Conservation (phyloP, 2,797 vertebrate species). For the Hoplostethus mediterraneus region DNA sequence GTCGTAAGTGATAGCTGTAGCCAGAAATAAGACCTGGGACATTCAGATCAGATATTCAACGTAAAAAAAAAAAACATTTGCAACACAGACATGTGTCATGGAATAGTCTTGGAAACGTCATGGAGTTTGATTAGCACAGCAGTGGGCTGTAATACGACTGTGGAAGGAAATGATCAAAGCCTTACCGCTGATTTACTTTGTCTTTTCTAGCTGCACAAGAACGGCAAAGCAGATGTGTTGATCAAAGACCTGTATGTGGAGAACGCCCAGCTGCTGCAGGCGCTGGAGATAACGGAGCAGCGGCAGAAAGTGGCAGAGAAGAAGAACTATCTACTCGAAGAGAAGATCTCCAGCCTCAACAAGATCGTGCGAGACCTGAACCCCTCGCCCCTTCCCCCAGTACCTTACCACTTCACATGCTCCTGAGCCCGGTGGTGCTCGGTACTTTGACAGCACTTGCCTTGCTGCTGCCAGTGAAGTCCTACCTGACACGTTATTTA, state of each 20-base stretch:
- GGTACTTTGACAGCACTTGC: neutral
- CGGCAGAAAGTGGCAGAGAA: constrained; percentile 90
- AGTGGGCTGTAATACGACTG: no score
- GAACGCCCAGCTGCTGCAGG: constrained; percentile 91
- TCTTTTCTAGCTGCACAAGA: constrained; percentile 87
- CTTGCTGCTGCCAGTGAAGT: no score
- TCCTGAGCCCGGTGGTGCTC: neutral
- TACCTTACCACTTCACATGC: constrained; percentile 70
- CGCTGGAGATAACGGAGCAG: constrained; percentile 91
- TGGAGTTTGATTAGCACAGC: no score
- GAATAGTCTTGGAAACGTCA: no score
- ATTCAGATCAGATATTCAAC: no score
- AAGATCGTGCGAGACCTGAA: constrained; percentile 91
- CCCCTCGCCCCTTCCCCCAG: constrained; percentile 76
- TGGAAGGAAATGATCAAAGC: neutral
- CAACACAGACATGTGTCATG: no score
- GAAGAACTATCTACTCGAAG: constrained; percentile 94
- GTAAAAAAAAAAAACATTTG: no score
- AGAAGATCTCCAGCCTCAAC: constrained; percentile 94
- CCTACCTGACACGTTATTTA: no score
- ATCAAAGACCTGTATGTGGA: constrained; percentile 94
- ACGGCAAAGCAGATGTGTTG: constrained; percentile 88
- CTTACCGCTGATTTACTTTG: neutral
- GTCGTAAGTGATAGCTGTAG: no score
- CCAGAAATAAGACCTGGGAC: no score